These are phyloP conservation scores for Drosophila eohydei DNA, from an alignment of 2,888 invertebrate genomes.

Conservation along the genomic window DNA sequence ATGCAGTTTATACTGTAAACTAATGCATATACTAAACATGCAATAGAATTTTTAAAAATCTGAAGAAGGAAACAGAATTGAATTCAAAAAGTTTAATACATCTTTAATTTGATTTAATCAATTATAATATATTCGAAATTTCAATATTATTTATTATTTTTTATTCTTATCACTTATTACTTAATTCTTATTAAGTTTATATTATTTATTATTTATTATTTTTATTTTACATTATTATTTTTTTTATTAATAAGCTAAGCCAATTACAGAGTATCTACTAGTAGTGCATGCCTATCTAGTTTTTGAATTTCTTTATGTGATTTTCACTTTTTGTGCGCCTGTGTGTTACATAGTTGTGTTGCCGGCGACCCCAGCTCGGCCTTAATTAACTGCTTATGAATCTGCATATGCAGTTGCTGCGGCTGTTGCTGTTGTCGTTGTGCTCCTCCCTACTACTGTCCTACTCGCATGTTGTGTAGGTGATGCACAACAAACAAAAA, in stretches of 20 bases:
- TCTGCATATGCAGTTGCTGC: conserved; percentile 71
- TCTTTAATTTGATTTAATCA: no score
- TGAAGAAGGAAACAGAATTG: no score
- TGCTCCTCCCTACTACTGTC: conserved; percentile 12
- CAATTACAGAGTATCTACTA: neutral
- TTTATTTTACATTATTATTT: no score
- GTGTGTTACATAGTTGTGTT: conserved; percentile 61
- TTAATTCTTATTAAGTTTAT: no score
- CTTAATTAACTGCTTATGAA: conserved; percentile 81
- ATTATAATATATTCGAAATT: no score
- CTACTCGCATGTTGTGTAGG: conserved; percentile 58
- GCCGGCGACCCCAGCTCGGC: conserved; percentile 64
- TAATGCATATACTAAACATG: neutral
- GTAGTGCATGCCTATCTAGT: neutral
- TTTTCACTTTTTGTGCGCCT: conserved; percentile 52
- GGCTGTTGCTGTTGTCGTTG: conserved; percentile 24
- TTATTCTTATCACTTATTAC: no score
- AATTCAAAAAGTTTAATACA: no score
- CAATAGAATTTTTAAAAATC: no score
- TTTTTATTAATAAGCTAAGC: no score
- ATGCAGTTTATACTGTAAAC: neutral
- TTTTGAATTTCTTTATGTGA: conserved; percentile 33
- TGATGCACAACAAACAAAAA: conserved; percentile 54
- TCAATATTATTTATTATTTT: no score
- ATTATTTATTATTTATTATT: no score